phyloP scores from a whole-genome alignment of 53 echinoderm and acorn worm species.

The Mesocentrotus franciscanus region DNA sequence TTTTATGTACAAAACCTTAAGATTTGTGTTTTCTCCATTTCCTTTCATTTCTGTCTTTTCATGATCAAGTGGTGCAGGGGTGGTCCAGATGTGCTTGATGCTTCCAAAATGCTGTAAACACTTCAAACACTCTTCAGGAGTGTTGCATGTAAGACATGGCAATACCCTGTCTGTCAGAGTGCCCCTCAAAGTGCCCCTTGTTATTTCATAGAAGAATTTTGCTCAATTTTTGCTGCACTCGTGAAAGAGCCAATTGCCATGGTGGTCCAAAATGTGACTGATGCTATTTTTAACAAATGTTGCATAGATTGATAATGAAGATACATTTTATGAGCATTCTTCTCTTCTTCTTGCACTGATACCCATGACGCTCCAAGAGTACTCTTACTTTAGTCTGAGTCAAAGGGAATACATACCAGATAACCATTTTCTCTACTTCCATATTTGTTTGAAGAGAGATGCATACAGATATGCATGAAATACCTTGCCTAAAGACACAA shows the following conservation, averaged over 20 bases:
- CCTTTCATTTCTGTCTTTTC: constrained; percentile 28
- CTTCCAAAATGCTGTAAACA: constrained; percentile 18
- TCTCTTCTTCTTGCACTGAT: too few species aligned
- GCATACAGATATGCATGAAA: too few species aligned
- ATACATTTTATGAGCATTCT: too few species aligned
- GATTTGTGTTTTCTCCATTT: constrained; percentile 23
- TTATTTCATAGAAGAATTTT: not conserved
- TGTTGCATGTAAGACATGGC: constrained; percentile 3
- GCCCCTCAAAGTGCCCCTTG: constrained; percentile 20
- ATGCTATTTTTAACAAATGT: not conserved
- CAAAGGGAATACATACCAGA: too few species aligned
- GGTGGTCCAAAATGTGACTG: constrained; percentile 8
- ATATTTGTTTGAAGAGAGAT: too few species aligned
- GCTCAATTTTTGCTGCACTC: not conserved
- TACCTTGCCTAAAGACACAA: too few species aligned
- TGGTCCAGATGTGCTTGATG: constrained; percentile 34
- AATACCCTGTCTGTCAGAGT: constrained; percentile 18
- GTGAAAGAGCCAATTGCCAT: not conserved
- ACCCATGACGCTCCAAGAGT: too few species aligned
- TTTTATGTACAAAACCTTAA: constrained; percentile 7
- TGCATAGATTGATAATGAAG: not conserved
- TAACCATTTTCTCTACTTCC: too few species aligned
- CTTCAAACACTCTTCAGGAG: constrained; percentile 16
- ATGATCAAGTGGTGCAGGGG: constrained; percentile 48
- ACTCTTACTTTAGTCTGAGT: too few species aligned